These are phyloP conservation scores for Apamea monoglypha DNA, from an alignment of 2,888 invertebrate genomes.

Conservation along the genomic window DNA sequence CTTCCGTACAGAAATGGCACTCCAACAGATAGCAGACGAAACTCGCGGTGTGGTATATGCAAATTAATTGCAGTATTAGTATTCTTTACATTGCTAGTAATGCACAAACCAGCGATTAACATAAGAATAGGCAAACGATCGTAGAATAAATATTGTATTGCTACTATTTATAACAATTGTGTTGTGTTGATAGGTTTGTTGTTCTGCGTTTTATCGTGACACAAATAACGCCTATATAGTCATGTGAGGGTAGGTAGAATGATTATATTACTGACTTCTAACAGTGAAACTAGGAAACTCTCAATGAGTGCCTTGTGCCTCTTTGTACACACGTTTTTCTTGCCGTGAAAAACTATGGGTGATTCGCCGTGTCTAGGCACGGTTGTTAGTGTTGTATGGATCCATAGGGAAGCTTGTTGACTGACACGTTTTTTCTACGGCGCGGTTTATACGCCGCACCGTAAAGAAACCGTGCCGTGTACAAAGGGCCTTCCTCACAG, in stretches of 20 bases:
- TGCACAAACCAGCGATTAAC: slow-evolving; percentile 62
- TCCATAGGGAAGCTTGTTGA: no score
- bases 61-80: slow-evolving; percentile 66
- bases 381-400: no score
- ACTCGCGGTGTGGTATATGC: slow-evolving; percentile 56
- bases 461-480: no score
- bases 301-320: neutral
- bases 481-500: neutral
- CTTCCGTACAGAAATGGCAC: slow-evolving; percentile 3
- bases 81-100: slow-evolving; percentile 60
- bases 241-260: slow-evolving; percentile 6
- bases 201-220: slow-evolving; percentile 42
- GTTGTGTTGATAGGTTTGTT: slow-evolving; percentile 38
- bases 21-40: slow-evolving; percentile 23
- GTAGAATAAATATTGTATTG: slow-evolving; percentile 59
- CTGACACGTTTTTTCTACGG: no score
- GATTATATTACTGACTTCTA: neutral
- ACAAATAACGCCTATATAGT: slow-evolving; percentile 12
- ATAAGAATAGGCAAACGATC: slow-evolving; percentile 63
- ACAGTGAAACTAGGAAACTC: neutral
- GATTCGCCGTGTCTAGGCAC: no score
- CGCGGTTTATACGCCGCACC: no score
- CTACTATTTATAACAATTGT: slow-evolving; percentile 63
- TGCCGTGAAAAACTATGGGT: neutral
- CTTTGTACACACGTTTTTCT: neutral